Conservation (phyloP, 2,797 vertebrate species). For the Bufotes viridis region DNA sequence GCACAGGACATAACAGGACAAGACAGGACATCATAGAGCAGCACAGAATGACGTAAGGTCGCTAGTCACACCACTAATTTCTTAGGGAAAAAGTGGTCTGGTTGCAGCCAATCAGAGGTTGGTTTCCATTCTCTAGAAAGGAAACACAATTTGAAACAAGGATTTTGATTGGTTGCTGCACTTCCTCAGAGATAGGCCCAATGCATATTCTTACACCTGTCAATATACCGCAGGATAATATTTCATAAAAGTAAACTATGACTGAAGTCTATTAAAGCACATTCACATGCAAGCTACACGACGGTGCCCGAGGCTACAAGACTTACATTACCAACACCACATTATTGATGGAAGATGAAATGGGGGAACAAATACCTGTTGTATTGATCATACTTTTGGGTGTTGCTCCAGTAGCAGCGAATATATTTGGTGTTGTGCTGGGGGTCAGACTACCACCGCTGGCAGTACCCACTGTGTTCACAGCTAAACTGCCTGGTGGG, state of each 20-base stretch:
- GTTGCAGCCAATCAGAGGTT: neutral
- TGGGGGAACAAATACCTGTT: conserved; percentile 86
- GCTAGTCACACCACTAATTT: neutral
- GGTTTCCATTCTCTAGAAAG: neutral
- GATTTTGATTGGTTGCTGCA: neutral
- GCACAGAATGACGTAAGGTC: neutral
- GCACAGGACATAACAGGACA: conserved; percentile 17
- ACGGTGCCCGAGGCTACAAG: neutral
- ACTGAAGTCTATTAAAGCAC: neutral
- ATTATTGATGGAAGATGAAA: conserved; percentile 38
- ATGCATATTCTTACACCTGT: neutral
- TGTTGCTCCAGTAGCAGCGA: conserved; percentile 86
- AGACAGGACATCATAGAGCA: conserved; percentile 2
- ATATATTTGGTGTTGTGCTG: conserved; percentile 89
- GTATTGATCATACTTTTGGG: conserved; percentile 99
- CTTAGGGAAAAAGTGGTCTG: neutral
- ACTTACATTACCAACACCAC: conserved; percentile 23
- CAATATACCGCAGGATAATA: neutral
- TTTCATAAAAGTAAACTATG: neutral
- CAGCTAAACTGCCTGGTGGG: conserved; percentile 83
- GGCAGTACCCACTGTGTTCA: conserved; percentile 85
- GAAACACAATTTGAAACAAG: neutral
- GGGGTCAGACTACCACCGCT: conserved; percentile 80
- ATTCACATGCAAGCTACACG: conserved; percentile 26
- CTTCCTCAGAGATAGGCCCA: neutral